Percentiles rank a stretch among this genome's conserved stretches.
phyloP scores from a whole-genome alignment of 2,797 vertebrate species.

The Labroides dimidiatus region DNA sequence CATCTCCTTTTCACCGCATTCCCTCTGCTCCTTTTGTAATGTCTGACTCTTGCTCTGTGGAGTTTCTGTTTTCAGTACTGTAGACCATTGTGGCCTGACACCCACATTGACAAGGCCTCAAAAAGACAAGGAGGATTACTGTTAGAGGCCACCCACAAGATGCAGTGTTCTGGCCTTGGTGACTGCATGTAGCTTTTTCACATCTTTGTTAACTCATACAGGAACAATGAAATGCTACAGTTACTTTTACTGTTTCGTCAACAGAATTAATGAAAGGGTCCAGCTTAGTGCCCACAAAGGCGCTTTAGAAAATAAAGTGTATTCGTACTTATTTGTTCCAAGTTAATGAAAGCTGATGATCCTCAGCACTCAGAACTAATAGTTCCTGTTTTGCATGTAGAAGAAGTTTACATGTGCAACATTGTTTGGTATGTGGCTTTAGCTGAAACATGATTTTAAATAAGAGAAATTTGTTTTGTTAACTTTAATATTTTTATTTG shows the following conservation, averaged over 20 bases:
- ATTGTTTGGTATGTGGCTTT: too few relatives aligned
- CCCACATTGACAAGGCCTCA: constrained; percentile 62
- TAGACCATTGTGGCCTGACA: constrained; percentile 59
- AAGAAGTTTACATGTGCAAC: too few relatives aligned
- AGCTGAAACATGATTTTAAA: too few relatives aligned
- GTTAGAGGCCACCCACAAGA: constrained; percentile 63
- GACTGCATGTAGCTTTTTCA: constrained; percentile 30
- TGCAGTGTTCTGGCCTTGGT: constrained; percentile 42
- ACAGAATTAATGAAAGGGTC: neutral
- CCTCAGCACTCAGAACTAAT: too few relatives aligned
- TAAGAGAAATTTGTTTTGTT: too few relatives aligned
- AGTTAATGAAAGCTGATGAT: neutral
- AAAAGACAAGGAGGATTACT: constrained; percentile 70
- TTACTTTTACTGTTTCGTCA: constrained; percentile 12
- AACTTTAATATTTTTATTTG: too few relatives aligned
- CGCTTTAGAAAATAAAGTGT: neutral
- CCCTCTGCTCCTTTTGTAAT: constrained; percentile 46
- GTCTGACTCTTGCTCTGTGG: constrained; percentile 52
- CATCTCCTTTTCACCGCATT: constrained; percentile 27
- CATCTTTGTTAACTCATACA: constrained; percentile 26
- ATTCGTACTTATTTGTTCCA: neutral
- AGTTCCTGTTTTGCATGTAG: neutral
- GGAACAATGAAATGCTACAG: constrained; percentile 5
- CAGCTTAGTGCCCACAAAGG: neutral
- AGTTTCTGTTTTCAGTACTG: constrained; percentile 66